phyloP scores from a whole-genome alignment of 2,113 vertebrate species.

The Hydropotes inermis region DNA sequence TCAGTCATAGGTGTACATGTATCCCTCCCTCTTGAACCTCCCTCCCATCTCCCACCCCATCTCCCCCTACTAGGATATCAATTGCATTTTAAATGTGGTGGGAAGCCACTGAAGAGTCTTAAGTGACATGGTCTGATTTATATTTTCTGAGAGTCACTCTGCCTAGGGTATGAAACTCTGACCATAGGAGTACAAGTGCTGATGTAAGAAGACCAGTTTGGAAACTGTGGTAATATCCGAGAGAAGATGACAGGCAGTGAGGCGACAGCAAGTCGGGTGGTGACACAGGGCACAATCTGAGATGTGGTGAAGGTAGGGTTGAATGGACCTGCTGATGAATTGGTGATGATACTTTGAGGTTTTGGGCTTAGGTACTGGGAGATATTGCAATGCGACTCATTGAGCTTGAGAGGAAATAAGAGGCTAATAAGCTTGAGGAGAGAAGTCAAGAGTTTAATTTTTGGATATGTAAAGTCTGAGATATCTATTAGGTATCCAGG shows the following conservation, averaged over 20 bases:
- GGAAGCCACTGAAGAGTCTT: neutral
- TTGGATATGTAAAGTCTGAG: neutral
- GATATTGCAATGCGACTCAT: neutral
- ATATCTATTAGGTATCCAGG: neutral
- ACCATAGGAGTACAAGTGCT: neutral
- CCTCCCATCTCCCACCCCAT: neutral
- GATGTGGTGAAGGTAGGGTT: neutral
- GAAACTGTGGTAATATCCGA: neutral
- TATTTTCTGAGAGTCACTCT: neutral
- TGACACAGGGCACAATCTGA: neutral
- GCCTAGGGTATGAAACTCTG: neutral
- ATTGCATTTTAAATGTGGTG: neutral
- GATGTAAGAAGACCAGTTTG: neutral
- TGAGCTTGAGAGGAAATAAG: neutral
- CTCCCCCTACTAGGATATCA: neutral
- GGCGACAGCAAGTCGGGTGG: neutral
- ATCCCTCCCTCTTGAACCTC: neutral
- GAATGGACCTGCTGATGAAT: neutral
- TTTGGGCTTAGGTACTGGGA: neutral
- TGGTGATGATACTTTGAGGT: neutral
- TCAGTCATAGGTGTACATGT: neutral
- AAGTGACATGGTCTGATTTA: neutral
- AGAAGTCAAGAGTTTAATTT: neutral
- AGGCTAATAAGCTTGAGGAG: neutral
- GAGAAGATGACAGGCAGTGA: neutral